Conservation (phyloP, 1,140 invertebrate genomes). For the Apocrypta bakeri region DNA sequence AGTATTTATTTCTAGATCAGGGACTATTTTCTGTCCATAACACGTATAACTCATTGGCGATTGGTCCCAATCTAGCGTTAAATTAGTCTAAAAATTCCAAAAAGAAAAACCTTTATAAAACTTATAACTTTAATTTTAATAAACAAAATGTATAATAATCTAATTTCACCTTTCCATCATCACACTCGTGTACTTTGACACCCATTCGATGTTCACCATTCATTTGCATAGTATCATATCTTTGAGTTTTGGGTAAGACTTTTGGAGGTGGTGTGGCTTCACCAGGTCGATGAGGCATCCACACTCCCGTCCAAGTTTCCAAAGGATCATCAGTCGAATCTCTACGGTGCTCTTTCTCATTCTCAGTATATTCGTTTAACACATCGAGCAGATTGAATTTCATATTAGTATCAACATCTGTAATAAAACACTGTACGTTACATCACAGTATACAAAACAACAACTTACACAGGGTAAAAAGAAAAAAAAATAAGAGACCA, state of each 20-base stretch:
- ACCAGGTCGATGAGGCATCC: constrained; percentile 64
- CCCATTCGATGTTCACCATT: constrained; percentile 76
- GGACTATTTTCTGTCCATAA: constrained; percentile 73
- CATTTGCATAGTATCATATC: neutral
- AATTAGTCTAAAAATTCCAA: constrained; percentile 77
- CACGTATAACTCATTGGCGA: constrained; percentile 81
- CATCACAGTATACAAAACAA: neutral
- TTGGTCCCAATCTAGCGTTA: constrained; percentile 83
- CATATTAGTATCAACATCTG: constrained; percentile 47
- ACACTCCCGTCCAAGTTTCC: constrained; percentile 67
- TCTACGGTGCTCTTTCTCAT: constrained; percentile 52
- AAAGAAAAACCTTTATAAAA: constrained; percentile 36
- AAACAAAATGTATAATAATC: constrained; percentile 44
- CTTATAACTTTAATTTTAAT: neutral
- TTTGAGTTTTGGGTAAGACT: constrained; percentile 47
- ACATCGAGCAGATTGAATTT: constrained; percentile 48
- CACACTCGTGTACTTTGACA: constrained; percentile 74
- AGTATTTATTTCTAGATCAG: constrained; percentile 73
- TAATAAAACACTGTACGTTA: constrained; percentile 31
- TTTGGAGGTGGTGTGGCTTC: constrained; percentile 66
- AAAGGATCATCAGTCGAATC: constrained; percentile 52
- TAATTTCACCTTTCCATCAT: constrained; percentile 80
- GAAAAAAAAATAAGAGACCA: neutral
- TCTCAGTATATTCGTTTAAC: constrained; percentile 39
- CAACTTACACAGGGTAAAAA: no score